Percentiles rank a stretch among this genome's conserved stretches.
Evolutionary conservation across 2,888 invertebrate genomes (phyloP).

Genomic region (Coecobrya sp.): DNA sequence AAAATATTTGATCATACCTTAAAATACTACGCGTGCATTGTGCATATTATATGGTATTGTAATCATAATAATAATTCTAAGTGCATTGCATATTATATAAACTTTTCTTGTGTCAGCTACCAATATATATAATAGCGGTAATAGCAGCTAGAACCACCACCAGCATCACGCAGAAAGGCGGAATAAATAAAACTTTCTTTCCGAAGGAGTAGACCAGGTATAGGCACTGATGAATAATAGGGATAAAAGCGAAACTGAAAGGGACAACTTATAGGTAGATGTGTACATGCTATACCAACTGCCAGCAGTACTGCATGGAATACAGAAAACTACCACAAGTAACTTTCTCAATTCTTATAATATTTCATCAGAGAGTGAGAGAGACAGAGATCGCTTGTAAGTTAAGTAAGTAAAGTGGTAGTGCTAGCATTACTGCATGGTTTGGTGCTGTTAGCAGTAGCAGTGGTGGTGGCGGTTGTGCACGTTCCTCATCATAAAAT

Average conservation of each 20-base stretch:
- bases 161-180: neutral
- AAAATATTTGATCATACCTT: constrained; percentile 30
- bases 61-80: constrained; percentile 9
- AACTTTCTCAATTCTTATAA: constrained; percentile 55
- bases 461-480: neutral
- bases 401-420: constrained; percentile 3
- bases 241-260: neutral
- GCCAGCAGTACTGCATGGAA: neutral
- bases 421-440: neutral
- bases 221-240: neutral
- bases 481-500: constrained; percentile 52
- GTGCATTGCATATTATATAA: constrained; percentile 17
- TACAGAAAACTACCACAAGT: neutral
- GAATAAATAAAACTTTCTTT: constrained; percentile 14
- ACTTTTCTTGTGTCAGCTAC: neutral
- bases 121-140: neutral
- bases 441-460: neutral
- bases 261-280: neutral
- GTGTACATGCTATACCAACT: neutral
- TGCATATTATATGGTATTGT: neutral
- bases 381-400: neutral
- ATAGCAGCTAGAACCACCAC: neutral
- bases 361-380: neutral
- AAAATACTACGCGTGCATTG: neutral
- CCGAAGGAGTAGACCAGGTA: neutral